Conservation (phyloP, 2,888 invertebrate species). For the Drosophila paramelanica region DNA sequence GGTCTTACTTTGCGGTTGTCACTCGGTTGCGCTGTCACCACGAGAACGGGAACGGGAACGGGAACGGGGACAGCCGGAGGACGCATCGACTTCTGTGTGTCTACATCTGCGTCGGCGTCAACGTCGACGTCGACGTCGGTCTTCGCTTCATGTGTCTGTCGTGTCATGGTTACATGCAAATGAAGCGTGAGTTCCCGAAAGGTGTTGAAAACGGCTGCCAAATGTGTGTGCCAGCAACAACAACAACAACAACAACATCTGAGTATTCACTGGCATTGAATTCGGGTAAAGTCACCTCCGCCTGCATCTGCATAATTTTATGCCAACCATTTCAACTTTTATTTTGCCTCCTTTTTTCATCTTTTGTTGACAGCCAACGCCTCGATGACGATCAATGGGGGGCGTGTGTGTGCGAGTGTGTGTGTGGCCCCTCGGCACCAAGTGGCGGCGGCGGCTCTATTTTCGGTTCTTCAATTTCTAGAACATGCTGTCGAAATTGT, state of each 20-base stretch:
- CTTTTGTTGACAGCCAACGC: slow-evolving; percentile 66
- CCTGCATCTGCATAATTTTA: slow-evolving; percentile 70
- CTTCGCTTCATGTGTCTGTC: slow-evolving; percentile 47
- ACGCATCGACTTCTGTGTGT: slow-evolving; percentile 12
- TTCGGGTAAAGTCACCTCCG: slow-evolving; percentile 39
- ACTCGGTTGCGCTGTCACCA: slow-evolving; percentile 66
- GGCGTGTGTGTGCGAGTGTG: not conserved
- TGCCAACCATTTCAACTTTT: slow-evolving; percentile 73
- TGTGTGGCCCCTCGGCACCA: slow-evolving; percentile 11
- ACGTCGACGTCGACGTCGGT: slow-evolving; percentile 50
- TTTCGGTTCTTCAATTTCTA: slow-evolving; percentile 60
- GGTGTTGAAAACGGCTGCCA: slow-evolving; percentile 77
- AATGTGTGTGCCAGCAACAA: slow-evolving; percentile 45
- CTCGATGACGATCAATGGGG: slow-evolving; percentile 51
- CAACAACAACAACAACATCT: slow-evolving; percentile 8
- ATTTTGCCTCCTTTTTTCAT: slow-evolving; percentile 51
- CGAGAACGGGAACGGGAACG: not conserved
- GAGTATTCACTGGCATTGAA: slow-evolving; percentile 54
- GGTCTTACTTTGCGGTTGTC: slow-evolving; percentile 80
- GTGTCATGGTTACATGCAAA: slow-evolving; percentile 79
- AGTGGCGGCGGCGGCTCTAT: slow-evolving; percentile 28
- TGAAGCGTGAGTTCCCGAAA: slow-evolving; percentile 81
- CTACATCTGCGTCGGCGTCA: slow-evolving; percentile 16
- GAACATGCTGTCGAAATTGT: slow-evolving; percentile 77
- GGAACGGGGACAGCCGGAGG: slow-evolving; percentile 26